These are phyloP conservation scores for Chaetophractus vellerosus DNA, from an alignment of 2,797 vertebrate species.

Conservation along the genomic window DNA sequence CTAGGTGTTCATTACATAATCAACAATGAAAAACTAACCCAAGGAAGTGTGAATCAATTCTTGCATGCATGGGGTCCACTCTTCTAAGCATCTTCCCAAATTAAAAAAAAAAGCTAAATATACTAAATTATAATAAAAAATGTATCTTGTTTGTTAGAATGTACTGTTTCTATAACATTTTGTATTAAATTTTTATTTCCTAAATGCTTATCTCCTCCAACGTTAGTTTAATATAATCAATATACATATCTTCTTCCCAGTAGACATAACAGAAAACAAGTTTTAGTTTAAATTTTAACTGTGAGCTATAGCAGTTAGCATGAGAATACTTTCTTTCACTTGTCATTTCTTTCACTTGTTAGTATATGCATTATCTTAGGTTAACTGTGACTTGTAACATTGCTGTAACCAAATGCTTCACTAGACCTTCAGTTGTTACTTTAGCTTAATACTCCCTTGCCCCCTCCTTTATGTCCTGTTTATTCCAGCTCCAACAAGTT, in stretches of 20 bases:
- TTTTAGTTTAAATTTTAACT: not conserved
- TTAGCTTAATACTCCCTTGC: too few relatives aligned
- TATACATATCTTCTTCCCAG: not conserved
- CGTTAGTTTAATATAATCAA: not conserved
- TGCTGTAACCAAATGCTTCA: too few relatives aligned
- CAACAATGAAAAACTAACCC: not conserved
- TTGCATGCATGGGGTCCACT: not conserved
- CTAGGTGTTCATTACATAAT: not conserved
- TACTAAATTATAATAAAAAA: conserved; percentile 13
- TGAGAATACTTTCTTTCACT: too few relatives aligned
- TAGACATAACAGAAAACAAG: not conserved
- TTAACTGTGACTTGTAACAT: too few relatives aligned
- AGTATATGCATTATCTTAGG: too few relatives aligned
- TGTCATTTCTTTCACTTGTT: too few relatives aligned
- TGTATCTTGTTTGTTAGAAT: not conserved
- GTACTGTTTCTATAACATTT: conserved; percentile 29
- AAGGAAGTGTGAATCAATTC: not conserved
- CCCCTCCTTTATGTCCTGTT: too few relatives aligned
- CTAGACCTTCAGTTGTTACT: too few relatives aligned
- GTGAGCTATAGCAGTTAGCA: too few relatives aligned
- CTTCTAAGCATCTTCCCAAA: conserved; percentile 10
- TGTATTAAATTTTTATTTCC: conserved; percentile 39
- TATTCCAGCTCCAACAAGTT: too few relatives aligned
- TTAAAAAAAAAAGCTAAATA: conserved; percentile 29
- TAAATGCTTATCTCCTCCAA: conserved; percentile 34